phyloP scores from a whole-genome alignment of 2,888 invertebrate genomes.

The Chymomyza fuscimana region DNA sequence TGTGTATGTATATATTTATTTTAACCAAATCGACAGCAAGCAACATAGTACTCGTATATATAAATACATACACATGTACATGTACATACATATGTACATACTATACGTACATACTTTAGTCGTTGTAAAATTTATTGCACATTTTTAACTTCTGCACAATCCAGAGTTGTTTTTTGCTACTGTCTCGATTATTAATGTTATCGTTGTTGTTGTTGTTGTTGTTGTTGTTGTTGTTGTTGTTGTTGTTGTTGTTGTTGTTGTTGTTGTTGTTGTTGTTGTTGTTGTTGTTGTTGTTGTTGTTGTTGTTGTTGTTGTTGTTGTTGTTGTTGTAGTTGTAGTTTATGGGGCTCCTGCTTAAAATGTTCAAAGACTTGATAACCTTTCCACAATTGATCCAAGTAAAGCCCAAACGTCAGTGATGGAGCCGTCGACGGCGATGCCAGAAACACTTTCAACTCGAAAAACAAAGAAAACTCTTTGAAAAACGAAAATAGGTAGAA shows the following conservation, averaged over 20 bases:
- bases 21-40: slow-evolving; percentile 59
- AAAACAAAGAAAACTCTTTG: slow-evolving; percentile 29
- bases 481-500: slow-evolving; percentile 33
- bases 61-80: slow-evolving; percentile 32
- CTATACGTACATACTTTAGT: neutral
- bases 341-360: neutral
- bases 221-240: neutral
- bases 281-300: neutral
- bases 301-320: neutral
- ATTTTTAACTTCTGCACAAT: slow-evolving; percentile 64
- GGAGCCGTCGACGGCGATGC: neutral
- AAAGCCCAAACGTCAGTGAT: slow-evolving; percentile 22
- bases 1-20: slow-evolving; percentile 37
- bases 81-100: slow-evolving; percentile 15
- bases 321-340: neutral
- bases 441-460: slow-evolving; percentile 51
- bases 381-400: slow-evolving; percentile 41
- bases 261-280: neutral
- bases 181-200: slow-evolving; percentile 12
- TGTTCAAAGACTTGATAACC: neutral
- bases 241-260: neutral
- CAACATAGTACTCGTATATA: slow-evolving; percentile 17
- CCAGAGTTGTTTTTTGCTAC: slow-evolving; percentile 50
- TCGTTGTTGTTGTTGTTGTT: neutral
- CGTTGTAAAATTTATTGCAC: slow-evolving; percentile 63